Evolutionary conservation across 2,888 invertebrate genomes (phyloP).

Genomic region (Serripes groenlandicus): DNA sequence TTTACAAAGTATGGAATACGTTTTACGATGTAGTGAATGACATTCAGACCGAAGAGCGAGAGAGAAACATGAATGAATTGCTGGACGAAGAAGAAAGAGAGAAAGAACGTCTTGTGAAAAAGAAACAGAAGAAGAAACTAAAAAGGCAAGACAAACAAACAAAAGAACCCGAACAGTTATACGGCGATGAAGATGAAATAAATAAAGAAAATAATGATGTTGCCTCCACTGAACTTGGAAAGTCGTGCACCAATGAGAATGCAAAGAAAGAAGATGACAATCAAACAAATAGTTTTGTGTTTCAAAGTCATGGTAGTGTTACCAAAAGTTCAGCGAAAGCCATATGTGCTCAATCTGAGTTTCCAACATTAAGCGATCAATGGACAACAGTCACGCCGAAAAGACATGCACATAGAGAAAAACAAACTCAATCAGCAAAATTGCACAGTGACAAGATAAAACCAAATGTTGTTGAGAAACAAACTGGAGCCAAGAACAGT

Average conservation of each 20-base stretch:
- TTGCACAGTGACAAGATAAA: neutral
- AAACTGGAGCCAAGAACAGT: neutral
- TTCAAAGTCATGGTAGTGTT: neutral
- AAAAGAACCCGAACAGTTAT: neutral
- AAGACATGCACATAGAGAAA: slow-evolving; percentile 48
- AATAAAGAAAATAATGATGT: neutral
- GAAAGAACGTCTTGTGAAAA: slow-evolving; percentile 69
- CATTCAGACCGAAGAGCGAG: slow-evolving; percentile 62
- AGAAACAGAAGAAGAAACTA: slow-evolving; percentile 74
- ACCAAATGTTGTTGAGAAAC: neutral
- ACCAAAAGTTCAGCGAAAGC: neutral
- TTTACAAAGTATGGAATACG: slow-evolving; percentile 62
- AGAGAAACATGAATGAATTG: slow-evolving; percentile 71
- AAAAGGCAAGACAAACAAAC: slow-evolving; percentile 55
- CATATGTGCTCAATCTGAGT: neutral
- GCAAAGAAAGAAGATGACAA: neutral
- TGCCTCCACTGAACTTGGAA: neutral
- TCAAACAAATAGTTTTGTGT: neutral
- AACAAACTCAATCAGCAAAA: neutral
- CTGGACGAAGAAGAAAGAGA: slow-evolving; percentile 75
- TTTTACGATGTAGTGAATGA: slow-evolving; percentile 68
- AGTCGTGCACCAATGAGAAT: slow-evolving; percentile 14
- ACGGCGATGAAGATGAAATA: neutral
- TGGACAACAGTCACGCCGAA: slow-evolving; percentile 62
- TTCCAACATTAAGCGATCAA: slow-evolving; percentile 11